These are phyloP conservation scores for Hesperia comma DNA, from an alignment of 2,888 invertebrate genomes.

Conservation along the genomic window DNA sequence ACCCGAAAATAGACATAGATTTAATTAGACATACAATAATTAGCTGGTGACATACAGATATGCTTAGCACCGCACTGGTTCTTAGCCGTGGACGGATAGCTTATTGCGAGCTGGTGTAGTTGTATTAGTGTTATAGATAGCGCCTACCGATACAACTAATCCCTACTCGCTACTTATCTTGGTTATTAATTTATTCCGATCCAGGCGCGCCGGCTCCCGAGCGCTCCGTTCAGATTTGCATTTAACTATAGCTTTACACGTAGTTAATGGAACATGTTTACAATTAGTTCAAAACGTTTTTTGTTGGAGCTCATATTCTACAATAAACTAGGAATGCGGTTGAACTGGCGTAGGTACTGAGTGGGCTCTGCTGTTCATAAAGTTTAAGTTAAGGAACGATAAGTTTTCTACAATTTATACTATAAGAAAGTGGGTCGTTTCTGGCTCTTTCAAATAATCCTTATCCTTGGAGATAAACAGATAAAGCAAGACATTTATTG, in stretches of 20 bases:
- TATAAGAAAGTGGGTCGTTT: too few relatives aligned
- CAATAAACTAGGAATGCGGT: neutral
- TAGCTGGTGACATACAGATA: too few relatives aligned
- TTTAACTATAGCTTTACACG: constrained; percentile 3
- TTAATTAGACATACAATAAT: too few relatives aligned
- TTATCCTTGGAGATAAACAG: too few relatives aligned
- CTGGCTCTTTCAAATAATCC: too few relatives aligned
- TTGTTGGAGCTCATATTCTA: too few relatives aligned
- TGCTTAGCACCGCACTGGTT: too few relatives aligned
- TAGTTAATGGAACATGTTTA: constrained; percentile 4
- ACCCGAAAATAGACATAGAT: too few relatives aligned
- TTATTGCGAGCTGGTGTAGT: neutral
- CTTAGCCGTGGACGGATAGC: neutral
- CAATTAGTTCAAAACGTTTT: neutral
- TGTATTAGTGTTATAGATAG: neutral
- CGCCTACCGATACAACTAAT: neutral
- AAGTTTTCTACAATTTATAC: too few relatives aligned
- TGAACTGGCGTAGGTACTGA: neutral
- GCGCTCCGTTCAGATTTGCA: neutral
- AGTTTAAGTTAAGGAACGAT: neutral
- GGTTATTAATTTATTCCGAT: constrained; percentile 9
- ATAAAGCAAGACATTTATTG: too few relatives aligned
- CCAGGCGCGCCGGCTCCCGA: neutral
- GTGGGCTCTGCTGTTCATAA: neutral
- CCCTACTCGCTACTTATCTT: constrained; percentile 7